Evolutionary conservation across 1,140 invertebrate species (phyloP).

Genomic region (Drosophila orosa): DNA sequence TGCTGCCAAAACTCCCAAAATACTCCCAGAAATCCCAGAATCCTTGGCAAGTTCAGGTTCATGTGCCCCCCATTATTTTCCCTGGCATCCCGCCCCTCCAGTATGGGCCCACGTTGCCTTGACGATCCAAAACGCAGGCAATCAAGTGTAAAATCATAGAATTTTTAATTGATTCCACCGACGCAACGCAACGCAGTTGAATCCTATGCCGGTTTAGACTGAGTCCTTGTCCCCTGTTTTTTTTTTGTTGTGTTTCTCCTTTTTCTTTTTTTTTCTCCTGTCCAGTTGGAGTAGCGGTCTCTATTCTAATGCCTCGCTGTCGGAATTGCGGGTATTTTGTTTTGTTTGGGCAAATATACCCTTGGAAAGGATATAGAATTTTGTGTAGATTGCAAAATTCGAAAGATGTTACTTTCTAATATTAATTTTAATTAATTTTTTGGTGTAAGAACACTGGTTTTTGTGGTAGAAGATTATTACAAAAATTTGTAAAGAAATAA

Average conservation of each 20-base stretch:
- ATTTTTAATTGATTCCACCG: conserved; percentile 78
- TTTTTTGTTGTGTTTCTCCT: conserved; percentile 2
- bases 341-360: conserved; percentile 11
- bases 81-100: neutral
- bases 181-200: conserved; percentile 45
- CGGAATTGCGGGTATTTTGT: conserved; percentile 42
- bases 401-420: neutral
- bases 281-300: conserved; percentile 17
- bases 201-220: conserved; percentile 21
- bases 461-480: too few relatives aligned
- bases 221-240: conserved; percentile 25
- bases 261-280: conserved; percentile 9
- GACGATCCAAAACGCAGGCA: conserved; percentile 71
- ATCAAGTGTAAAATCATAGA: conserved; percentile 80
- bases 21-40: conserved; percentile 14
- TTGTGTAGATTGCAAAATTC: neutral
- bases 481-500: too few relatives aligned
- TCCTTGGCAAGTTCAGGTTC: conserved; percentile 35
- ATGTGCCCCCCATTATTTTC: conserved; percentile 6
- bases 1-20: conserved; percentile 14
- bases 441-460: too few relatives aligned
- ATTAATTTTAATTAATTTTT: too few relatives aligned
- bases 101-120: conserved; percentile 52
- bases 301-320: conserved; percentile 54
- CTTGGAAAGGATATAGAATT: neutral